These are phyloP conservation scores for Arvicanthis niloticus DNA, from an alignment of 2,113 vertebrate species.

Conservation along the genomic window DNA sequence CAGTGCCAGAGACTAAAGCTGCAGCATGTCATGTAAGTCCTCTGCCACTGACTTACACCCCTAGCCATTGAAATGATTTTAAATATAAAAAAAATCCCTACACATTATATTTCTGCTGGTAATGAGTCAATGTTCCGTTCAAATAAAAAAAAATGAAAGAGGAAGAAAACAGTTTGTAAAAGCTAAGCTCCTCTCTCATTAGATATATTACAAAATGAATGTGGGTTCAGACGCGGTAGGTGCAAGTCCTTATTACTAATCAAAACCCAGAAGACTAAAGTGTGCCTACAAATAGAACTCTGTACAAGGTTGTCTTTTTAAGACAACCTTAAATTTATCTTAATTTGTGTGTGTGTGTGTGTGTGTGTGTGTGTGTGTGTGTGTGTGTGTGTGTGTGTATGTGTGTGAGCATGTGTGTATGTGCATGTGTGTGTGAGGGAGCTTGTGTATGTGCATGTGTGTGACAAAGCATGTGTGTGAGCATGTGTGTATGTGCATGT, in stretches of 20 bases:
- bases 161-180: not conserved
- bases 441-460: not conserved
- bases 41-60: not conserved
- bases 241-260: not conserved
- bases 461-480: not conserved
- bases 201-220: not conserved
- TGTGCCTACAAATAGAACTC: not conserved
- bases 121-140: not conserved
- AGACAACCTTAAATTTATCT: not conserved
- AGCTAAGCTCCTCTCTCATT: not conserved
- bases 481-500: not conserved
- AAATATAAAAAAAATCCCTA: not conserved
- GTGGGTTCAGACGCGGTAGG: not conserved
- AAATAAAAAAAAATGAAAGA: slow-evolving; percentile 32
- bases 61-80: not conserved
- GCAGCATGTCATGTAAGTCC: not conserved
- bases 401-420: not conserved
- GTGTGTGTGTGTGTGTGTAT: not conserved
- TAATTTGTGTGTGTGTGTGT: not conserved
- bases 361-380: not conserved
- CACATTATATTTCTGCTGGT: not conserved
- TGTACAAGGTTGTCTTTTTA: not conserved
- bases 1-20: not conserved
- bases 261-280: not conserved
- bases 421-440: rapidly evolving